These are phyloP conservation scores for Drosophila arawakana DNA, from an alignment of 1,140 invertebrate species.

Conservation along the genomic window DNA sequence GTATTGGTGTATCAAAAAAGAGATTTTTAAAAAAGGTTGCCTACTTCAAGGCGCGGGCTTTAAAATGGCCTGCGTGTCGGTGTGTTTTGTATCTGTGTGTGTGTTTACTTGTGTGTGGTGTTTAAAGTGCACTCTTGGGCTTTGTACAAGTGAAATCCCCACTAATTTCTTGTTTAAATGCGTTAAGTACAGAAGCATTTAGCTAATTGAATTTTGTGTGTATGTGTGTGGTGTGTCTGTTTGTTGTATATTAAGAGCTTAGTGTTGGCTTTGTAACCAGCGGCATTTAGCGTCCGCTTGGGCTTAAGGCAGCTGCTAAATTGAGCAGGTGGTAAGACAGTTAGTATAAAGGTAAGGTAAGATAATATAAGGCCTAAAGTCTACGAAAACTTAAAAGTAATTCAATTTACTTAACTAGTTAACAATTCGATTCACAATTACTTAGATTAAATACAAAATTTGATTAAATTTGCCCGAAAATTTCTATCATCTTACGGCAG, in stretches of 20 bases:
- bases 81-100: slow-evolving; percentile 12
- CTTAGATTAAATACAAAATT: slow-evolving; percentile 52
- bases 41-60: slow-evolving; percentile 50
- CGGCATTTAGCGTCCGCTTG: slow-evolving; percentile 30
- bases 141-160: slow-evolving; percentile 73
- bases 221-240: slow-evolving; percentile 28
- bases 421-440: slow-evolving; percentile 58
- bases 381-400: slow-evolving; percentile 72
- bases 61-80: slow-evolving; percentile 19
- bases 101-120: neutral
- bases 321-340: slow-evolving; percentile 30
- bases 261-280: slow-evolving; percentile 20
- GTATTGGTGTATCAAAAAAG: slow-evolving; percentile 4
- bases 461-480: slow-evolving; percentile 61
- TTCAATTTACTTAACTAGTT: slow-evolving; percentile 75
- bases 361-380: slow-evolving; percentile 33
- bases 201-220: slow-evolving; percentile 56
- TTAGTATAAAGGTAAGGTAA: slow-evolving; percentile 10
- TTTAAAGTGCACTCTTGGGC: slow-evolving; percentile 39
- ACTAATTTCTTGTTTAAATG: slow-evolving; percentile 64
- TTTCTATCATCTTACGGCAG: slow-evolving; percentile 78
- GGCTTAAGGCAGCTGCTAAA: slow-evolving; percentile 41
- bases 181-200: slow-evolving; percentile 79
- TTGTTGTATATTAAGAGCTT: slow-evolving; percentile 6
- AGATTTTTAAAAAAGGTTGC: slow-evolving; percentile 31